Evolutionary conservation across 1,140 invertebrate genomes (phyloP), one percentile per base, ranked within the genome.

Genomic region (Aporrectodea caliginosa): DNA sequence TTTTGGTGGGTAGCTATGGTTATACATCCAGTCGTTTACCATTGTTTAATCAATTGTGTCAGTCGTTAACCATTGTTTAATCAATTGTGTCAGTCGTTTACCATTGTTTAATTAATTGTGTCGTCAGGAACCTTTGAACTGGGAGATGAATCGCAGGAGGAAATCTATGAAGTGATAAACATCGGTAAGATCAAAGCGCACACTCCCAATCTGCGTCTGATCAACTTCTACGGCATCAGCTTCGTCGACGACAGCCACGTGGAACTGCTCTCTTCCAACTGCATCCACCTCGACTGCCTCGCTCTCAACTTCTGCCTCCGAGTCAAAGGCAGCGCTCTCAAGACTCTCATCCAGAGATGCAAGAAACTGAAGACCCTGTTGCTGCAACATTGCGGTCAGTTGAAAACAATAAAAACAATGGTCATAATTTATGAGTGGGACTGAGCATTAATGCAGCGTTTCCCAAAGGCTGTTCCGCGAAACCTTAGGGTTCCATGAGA

Each of bases 141-240:
- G 2, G 97, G 98, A 87, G 97, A 88, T 80, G 90, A 99, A 86
- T 97, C 98, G 85, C 97, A 99, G 86, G 98, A 99, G 87, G 97
- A 99, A 90, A 97, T 98, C 83, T 99, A 99, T 87, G 98, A 99
- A 90, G 98, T 99, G 0, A 97, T 99, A 82, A 99, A 99, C 87
- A 96, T 99, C 29, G 75, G 75, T 27, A 76, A 76, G 43, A 76
- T 76, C 34, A 76, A 76, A 35, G 75, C 75, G 2, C 43, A 76
- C 75, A 76, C 75, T 0, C 75, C 75, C 0, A 76, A 76, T 29
- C 35, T 76, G 0, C 33, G 35, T 22, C 27, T 76, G 33, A 86
- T 89, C 32, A 89, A 89, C 80, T 81, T 89, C 73, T 89, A 97
- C 86, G 97, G 97, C 0, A 98, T 99, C 78, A 97, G 96, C 86